phyloP scores from a whole-genome alignment of 2,797 vertebrate species.

The Pantherophis vulpinus region DNA sequence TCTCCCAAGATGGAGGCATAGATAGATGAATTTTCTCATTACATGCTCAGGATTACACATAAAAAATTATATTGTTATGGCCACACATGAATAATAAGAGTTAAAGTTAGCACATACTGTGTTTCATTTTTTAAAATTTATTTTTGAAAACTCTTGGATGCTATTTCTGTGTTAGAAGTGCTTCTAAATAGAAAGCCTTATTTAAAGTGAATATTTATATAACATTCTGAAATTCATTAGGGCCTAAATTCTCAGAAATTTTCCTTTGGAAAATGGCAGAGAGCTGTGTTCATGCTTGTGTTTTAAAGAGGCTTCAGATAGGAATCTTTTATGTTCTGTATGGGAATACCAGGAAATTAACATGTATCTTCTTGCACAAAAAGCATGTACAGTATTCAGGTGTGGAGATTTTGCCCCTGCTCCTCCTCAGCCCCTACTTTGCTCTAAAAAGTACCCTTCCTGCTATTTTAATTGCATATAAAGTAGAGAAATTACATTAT shows the following conservation, averaged over 20 bases:
- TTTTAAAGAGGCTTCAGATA: slow-evolving; percentile 6
- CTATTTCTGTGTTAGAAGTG: neutral
- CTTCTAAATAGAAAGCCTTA: neutral
- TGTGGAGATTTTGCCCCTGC: neutral
- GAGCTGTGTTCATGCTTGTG: slow-evolving; percentile 7
- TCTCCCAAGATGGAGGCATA: neutral
- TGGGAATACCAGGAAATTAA: neutral
- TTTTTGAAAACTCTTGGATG: neutral
- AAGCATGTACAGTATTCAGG: neutral
- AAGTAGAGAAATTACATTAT: neutral
- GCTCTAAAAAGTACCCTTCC: neutral
- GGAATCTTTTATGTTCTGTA: neutral
- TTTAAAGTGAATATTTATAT: slow-evolving; percentile 57
- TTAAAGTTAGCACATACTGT: neutral
- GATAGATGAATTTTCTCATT: neutral
- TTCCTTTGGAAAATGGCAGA: slow-evolving; percentile 43
- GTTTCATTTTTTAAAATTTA: neutral
- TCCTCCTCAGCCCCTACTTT: neutral
- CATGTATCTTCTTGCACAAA: neutral
- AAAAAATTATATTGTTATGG: neutral
- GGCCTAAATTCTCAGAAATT: slow-evolving; percentile 38
- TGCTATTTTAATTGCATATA: neutral
- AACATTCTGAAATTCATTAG: slow-evolving; percentile 40
- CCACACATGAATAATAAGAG: neutral
- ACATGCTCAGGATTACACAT: neutral